Evolutionary conservation across 2,113 vertebrate genomes (phyloP).

Genomic region (Sapajus apella): DNA sequence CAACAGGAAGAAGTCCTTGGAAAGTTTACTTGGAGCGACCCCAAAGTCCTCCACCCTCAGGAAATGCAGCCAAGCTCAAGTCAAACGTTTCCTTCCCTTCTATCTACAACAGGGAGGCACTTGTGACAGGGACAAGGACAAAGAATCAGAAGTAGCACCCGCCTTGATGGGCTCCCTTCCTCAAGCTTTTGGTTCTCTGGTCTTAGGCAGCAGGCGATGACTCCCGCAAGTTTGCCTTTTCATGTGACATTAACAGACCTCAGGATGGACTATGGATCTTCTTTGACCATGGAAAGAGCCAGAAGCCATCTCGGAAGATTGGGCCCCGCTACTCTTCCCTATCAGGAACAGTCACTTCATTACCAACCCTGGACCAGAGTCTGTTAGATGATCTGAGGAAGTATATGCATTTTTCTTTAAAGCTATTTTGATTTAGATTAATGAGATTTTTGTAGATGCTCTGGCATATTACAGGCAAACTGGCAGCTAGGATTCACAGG

Average conservation of each 20-base stretch:
- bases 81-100: background rate
- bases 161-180: background rate
- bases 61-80: background rate
- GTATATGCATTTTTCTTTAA: background rate
- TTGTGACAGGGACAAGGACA: background rate
- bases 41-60: background rate
- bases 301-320: background rate
- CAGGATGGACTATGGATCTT: accelerated
- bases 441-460: background rate
- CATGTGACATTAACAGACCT: background rate
- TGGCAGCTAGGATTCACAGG: background rate
- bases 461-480: background rate
- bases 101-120: background rate
- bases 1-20: background rate
- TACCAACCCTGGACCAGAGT: background rate
- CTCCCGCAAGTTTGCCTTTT: background rate
- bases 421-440: background rate
- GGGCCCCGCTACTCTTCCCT: background rate
- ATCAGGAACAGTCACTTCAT: background rate
- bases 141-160: background rate
- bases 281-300: background rate
- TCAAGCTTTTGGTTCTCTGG: background rate
- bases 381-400: background rate
- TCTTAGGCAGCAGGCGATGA: background rate
- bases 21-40: background rate